Conservation (phyloP, 2,797 vertebrate genomes). For the Delichon dasypus region DNA sequence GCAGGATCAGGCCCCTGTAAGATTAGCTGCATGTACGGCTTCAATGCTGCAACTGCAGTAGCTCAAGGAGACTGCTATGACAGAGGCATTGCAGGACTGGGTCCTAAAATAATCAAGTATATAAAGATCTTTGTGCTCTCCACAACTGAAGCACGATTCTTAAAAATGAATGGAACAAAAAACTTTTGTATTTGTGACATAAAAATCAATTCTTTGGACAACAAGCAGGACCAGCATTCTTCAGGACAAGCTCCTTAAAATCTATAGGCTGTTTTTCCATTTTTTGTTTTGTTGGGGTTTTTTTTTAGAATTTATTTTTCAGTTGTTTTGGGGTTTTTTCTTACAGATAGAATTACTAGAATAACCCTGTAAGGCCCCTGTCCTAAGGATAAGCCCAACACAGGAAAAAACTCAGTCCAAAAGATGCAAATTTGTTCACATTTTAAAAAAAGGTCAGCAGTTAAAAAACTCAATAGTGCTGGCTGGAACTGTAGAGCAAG, state of each 20-base stretch:
- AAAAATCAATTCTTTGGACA: neutral
- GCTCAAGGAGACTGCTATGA: neutral
- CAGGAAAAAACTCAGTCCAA: neutral
- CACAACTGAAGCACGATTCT: neutral
- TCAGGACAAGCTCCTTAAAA: neutral
- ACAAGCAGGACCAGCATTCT: neutral
- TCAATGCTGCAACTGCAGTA: neutral
- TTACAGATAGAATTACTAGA: neutral
- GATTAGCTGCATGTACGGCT: neutral
- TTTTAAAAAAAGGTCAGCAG: neutral
- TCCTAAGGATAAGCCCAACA: neutral
- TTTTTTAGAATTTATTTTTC: neutral
- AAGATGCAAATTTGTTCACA: neutral
- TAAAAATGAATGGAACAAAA: slow-evolving; percentile 4
- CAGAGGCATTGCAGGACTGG: neutral
- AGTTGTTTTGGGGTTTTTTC: neutral
- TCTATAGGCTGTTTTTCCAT: neutral
- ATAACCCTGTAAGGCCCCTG: neutral
- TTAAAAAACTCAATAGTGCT: neutral
- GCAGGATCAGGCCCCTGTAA: slow-evolving; percentile 10
- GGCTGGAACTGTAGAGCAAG: neutral
- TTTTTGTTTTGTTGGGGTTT: rapidly evolving
- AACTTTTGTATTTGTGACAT: slow-evolving; percentile 3
- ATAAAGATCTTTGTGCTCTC: slow-evolving; percentile 7
- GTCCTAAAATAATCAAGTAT: neutral